These are phyloP conservation scores for Catharus bicknelli DNA, from an alignment of 2,113 vertebrate genomes.

Conservation along the genomic window DNA sequence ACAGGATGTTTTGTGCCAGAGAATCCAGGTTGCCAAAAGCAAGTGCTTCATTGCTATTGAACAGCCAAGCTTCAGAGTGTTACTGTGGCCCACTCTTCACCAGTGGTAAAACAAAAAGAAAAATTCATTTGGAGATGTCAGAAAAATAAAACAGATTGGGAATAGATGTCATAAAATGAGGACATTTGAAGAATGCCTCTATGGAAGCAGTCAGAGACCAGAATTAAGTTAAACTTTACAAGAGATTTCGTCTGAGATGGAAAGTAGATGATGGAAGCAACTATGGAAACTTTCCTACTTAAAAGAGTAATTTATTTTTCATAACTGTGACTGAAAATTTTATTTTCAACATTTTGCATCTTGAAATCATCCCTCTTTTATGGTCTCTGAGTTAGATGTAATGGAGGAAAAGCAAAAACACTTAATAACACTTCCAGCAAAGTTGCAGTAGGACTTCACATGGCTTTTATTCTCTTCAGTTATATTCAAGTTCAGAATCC, in stretches of 20 bases:
- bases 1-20: neutral
- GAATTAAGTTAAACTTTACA: neutral
- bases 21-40: neutral
- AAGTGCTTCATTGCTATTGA: neutral
- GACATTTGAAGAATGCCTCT: neutral
- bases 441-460: neutral
- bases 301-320: neutral
- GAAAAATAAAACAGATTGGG: neutral
- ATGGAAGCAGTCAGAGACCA: neutral
- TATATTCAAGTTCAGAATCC: neutral
- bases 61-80: neutral
- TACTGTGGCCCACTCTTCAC: neutral
- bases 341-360: neutral
- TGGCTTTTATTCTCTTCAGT: neutral
- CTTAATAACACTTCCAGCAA: neutral
- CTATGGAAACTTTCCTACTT: neutral
- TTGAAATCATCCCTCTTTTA: neutral
- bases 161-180: neutral
- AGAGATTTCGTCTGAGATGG: neutral
- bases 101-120: neutral
- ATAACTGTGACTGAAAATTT: neutral
- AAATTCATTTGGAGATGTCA: neutral
- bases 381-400: neutral
- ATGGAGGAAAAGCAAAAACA: neutral
- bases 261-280: neutral